Percentiles rank a stretch among this genome's conserved stretches.
Conservation (phyloP, 2,113 vertebrate species). For the Cariama cristata region DNA sequence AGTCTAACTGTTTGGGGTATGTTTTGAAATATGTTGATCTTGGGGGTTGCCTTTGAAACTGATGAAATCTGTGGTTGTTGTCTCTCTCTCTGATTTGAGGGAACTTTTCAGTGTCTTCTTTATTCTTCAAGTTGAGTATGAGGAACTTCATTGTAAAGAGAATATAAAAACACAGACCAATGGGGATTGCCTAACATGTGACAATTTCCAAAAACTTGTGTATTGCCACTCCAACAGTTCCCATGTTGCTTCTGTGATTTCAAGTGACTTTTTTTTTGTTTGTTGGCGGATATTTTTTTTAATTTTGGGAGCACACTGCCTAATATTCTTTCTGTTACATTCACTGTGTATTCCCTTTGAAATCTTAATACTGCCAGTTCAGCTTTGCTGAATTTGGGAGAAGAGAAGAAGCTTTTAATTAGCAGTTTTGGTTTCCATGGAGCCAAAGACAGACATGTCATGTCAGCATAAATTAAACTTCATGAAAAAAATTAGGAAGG, state of each 20-base stretch:
- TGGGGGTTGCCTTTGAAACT: not conserved
- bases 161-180: not conserved
- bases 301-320: not conserved
- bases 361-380: not conserved
- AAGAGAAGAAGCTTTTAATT: not conserved
- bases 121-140: not conserved
- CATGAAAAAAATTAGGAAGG: not conserved
- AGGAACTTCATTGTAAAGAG: not conserved
- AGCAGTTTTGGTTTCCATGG: not conserved
- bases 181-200: not conserved
- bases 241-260: not conserved
- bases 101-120: not conserved
- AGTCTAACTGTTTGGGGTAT: not conserved
- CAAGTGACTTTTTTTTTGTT: not conserved
- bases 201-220: not conserved
- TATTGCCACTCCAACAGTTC: accelerated
- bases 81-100: not conserved
- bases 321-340: not conserved
- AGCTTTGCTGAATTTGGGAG: not conserved
- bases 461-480: not conserved
- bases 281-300: not conserved
- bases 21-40: not conserved
- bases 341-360: not conserved
- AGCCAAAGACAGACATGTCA: not conserved
- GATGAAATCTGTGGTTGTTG: not conserved